Percentiles rank a stretch among this genome's conserved stretches.
phyloP scores from a whole-genome alignment of 2,797 vertebrate genomes.

The Protonibea diacanthus region DNA sequence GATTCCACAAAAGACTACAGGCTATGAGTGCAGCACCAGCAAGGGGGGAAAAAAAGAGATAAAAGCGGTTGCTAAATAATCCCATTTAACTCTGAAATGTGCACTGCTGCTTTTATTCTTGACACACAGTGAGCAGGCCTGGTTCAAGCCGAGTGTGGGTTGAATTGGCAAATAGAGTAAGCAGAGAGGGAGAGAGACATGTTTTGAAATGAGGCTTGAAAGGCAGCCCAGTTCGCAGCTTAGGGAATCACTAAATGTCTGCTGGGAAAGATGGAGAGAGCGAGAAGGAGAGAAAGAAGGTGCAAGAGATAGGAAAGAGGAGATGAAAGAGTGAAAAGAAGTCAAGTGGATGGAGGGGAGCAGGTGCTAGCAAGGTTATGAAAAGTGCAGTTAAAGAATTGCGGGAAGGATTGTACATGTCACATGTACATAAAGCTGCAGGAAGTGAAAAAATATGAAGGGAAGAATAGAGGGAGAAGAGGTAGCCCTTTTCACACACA shows the following conservation, averaged over 20 bases:
- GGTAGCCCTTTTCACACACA: conserved; percentile 1
- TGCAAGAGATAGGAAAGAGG: conserved; percentile 27
- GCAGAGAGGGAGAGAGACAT: conserved; percentile 68
- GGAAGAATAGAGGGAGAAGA: conserved; percentile 4
- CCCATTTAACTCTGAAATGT: conserved; percentile 80
- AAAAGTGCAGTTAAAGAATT: conserved; percentile 48
- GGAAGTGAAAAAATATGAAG: conserved; percentile 19
- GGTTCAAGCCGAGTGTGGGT: conserved; percentile 69
- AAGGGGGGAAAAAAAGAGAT: conserved; percentile 63
- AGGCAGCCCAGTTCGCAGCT: conserved; percentile 75
- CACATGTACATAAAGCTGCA: conserved; percentile 22
- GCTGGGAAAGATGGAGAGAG: conserved; percentile 62
- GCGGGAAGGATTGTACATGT: background rate
- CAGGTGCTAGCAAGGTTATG: conserved; percentile 57
- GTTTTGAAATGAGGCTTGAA: conserved; percentile 80
- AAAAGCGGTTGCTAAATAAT: conserved; percentile 78
- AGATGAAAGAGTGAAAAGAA: conserved; percentile 60
- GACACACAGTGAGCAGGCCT: conserved; percentile 67
- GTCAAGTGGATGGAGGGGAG: conserved; percentile 52
- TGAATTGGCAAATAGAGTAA: conserved; percentile 75
- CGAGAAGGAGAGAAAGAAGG: conserved; percentile 4
- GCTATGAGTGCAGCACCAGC: conserved; percentile 56
- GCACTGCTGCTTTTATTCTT: conserved; percentile 75
- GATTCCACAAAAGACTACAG: conserved; percentile 72
- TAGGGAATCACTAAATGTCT: conserved; percentile 77